These are phyloP conservation scores for Palythoa grandis DNA, from an alignment of 92 coral and sea anemone species.

Conservation along the genomic window DNA sequence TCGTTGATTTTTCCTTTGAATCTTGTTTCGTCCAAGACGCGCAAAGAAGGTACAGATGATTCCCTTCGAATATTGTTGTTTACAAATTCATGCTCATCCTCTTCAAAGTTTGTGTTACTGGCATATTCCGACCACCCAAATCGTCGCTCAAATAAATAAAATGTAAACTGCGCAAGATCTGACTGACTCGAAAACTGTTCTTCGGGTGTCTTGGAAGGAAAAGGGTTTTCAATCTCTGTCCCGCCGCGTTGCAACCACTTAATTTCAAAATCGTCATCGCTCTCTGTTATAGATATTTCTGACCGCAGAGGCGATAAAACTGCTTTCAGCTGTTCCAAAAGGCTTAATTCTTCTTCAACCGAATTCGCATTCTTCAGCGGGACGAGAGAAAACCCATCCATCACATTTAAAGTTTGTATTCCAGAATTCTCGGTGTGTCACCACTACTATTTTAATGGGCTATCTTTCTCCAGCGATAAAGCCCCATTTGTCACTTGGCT, in stretches of 20 bases:
- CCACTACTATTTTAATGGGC: not conserved
- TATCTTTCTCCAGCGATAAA: slow-evolving; percentile 1
- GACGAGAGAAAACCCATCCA: slow-evolving; percentile 55
- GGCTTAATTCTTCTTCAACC: slow-evolving; percentile 81
- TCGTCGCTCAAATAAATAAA: slow-evolving; percentile 93
- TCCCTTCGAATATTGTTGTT: slow-evolving; percentile 59
- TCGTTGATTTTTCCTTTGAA: slow-evolving; percentile 80
- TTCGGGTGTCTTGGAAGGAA: slow-evolving; percentile 79
- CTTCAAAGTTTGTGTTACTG: slow-evolving; percentile 65
- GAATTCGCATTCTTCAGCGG: slow-evolving; percentile 64
- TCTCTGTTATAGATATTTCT: slow-evolving; percentile 1
- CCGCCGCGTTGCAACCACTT: slow-evolving; percentile 85
- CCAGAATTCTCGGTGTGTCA: not conserved
- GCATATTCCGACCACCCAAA: slow-evolving; percentile 92
- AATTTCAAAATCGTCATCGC: slow-evolving; percentile 78
- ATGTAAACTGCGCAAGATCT: slow-evolving; percentile 80
- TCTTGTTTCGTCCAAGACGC: slow-evolving; percentile 79
- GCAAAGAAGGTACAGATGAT: slow-evolving; percentile 59
- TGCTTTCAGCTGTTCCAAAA: slow-evolving; percentile 73
- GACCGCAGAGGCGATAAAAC: slow-evolving; percentile 45
- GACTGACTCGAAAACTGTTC: slow-evolving; percentile 61
- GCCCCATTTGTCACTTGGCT: not conserved
- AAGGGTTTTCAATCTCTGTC: slow-evolving; percentile 70
- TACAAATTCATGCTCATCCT: slow-evolving; percentile 46
- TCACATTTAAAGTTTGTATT: not conserved